These are phyloP conservation scores for Chloroclysta siterata DNA, from an alignment of 2,888 invertebrate genomes.

Conservation along the genomic window DNA sequence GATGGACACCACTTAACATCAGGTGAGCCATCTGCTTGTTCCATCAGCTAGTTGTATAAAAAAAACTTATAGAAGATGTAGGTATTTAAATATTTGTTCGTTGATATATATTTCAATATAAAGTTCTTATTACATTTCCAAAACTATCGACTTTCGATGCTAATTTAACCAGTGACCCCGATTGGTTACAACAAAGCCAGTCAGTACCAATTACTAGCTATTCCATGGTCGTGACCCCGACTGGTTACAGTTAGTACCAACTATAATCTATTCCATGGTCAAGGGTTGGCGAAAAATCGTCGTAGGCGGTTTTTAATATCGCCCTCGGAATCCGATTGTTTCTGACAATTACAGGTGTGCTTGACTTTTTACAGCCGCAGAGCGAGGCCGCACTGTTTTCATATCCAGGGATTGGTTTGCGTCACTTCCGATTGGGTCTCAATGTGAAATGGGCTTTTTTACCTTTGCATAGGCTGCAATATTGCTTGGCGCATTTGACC, in stretches of 20 bases:
- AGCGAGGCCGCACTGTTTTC: conserved; percentile 18
- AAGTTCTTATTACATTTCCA: background rate
- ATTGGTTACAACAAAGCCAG: conserved; percentile 1
- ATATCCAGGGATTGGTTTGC: conserved; percentile 4
- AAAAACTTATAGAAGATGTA: too few relatives aligned
- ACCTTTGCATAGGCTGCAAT: background rate
- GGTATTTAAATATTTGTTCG: too few relatives aligned
- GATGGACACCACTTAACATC: too few relatives aligned
- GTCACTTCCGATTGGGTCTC: background rate
- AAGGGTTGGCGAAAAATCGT: conserved; percentile 49
- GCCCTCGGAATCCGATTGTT: conserved; percentile 49
- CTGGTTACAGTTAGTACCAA: background rate
- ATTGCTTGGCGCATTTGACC: background rate
- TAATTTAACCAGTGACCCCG: conserved; percentile 10
- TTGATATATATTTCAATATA: too few relatives aligned
- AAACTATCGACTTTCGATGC: background rate
- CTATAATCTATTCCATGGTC: conserved; percentile 33
- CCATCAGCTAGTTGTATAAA: too few relatives aligned
- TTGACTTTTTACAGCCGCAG: conserved; percentile 40
- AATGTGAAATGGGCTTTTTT: background rate
- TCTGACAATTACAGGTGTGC: conserved; percentile 57
- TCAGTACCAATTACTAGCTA: conserved; percentile 11
- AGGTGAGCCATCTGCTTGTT: too few relatives aligned
- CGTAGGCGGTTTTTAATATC: conserved; percentile 64
- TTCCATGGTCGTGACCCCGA: conserved; percentile 25